These are phyloP conservation scores for Oreonectes daqikongensis DNA, from an alignment of 2,797 vertebrate species.

Conservation along the genomic window DNA sequence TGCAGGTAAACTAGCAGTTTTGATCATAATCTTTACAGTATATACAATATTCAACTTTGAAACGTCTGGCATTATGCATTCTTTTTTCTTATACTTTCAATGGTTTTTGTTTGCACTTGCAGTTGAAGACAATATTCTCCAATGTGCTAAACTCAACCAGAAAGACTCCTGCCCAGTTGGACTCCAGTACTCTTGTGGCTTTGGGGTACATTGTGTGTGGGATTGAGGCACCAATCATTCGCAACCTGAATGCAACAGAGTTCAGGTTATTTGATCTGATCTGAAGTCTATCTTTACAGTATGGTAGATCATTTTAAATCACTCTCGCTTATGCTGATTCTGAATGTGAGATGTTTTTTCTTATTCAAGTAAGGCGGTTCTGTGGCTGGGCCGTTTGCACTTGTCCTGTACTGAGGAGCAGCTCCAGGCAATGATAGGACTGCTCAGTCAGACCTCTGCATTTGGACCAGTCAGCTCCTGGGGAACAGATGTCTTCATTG, in stretches of 20 bases:
- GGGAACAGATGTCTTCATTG: constrained; percentile 77
- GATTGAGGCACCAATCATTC: constrained; percentile 69
- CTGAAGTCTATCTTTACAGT: not conserved
- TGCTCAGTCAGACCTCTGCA: constrained; percentile 69
- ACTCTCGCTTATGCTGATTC: not conserved
- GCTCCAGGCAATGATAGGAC: constrained; percentile 64
- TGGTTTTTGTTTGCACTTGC: constrained; percentile 35
- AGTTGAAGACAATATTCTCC: constrained; percentile 73
- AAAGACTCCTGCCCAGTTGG: constrained; percentile 69
- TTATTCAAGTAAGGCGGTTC: constrained; percentile 76
- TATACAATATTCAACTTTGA: not conserved
- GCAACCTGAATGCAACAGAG: constrained; percentile 73
- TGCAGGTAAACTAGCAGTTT: not conserved
- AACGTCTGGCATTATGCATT: not conserved
- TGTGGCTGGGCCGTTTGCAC: constrained; percentile 74
- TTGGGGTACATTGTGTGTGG: constrained; percentile 80
- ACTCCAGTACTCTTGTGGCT: constrained; percentile 76
- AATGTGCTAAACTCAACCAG: constrained; percentile 69
- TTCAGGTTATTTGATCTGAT: constrained; percentile 72
- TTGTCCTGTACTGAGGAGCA: constrained; percentile 78
- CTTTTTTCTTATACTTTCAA: not conserved
- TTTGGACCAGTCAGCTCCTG: constrained; percentile 77
- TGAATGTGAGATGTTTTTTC: constrained; percentile 22
- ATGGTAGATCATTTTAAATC: not conserved
- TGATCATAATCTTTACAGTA: not conserved